Evolutionary conservation across 2,113 vertebrate genomes (phyloP).

Genomic region (Zosterops borbonicus): DNA sequence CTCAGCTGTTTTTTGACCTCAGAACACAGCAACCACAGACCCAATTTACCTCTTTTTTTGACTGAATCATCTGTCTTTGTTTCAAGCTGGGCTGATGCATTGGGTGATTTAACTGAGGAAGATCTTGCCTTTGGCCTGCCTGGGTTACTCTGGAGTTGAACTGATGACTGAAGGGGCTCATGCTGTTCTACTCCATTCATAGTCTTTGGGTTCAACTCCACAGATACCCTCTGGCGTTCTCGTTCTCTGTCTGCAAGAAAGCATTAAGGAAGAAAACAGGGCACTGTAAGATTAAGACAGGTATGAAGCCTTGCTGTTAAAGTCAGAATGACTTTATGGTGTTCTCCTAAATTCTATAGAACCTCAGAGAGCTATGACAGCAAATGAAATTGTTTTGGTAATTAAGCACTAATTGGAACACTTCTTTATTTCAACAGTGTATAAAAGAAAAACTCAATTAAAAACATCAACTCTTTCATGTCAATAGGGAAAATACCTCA

Average conservation of each 20-base stretch:
- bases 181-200: slow-evolving; percentile 63
- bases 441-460: background rate
- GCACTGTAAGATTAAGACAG: background rate
- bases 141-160: slow-evolving; percentile 64
- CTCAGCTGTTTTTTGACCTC: background rate
- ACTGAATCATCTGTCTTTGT: slow-evolving; percentile 72
- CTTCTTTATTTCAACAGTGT: background rate
- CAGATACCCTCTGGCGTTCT: slow-evolving; percentile 65
- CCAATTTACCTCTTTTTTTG: slow-evolving; percentile 79
- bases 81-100: slow-evolving; percentile 54
- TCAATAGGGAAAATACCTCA: background rate
- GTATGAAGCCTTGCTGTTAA: background rate
- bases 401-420: background rate
- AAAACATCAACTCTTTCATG: background rate
- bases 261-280: slow-evolving; percentile 15
- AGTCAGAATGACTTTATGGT: background rate
- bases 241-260: slow-evolving; percentile 71
- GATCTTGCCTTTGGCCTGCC: slow-evolving; percentile 74
- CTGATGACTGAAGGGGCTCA: slow-evolving; percentile 63
- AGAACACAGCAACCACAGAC: background rate
- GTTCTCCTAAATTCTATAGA: background rate
- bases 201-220: slow-evolving; percentile 65
- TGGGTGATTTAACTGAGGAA: slow-evolving; percentile 62
- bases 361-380: background rate
- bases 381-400: background rate